Evolutionary conservation across 1,140 invertebrate species (phyloP), one percentile per base, ranked within the genome.

Genomic region (Drosophila nebulosa): DNA sequence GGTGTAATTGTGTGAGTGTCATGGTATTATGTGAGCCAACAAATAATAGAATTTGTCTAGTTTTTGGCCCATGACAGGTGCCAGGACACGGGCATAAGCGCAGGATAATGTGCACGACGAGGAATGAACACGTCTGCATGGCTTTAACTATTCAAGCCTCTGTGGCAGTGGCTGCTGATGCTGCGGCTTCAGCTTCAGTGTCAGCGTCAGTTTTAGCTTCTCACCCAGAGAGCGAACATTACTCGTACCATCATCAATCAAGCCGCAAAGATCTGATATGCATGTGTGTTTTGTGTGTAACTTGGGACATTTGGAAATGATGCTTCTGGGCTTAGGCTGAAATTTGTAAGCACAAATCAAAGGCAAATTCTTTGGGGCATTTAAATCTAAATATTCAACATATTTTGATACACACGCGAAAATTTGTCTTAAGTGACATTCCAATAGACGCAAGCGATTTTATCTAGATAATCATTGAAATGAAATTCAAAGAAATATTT

Each of bases 211-310:
- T 24, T 60, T 69, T 9, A 65, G 73, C 26, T 27, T 4, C 26
- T 30, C 24, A 0, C 7, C 9, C 0, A 32, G 30, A 10, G 30
- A 12, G 56, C 65, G 62, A 69, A 79, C 53, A 53, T 57, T 64
- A 42, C 35, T 24, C 16, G 64, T 86, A 85, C 86, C 78, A 78
- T 74, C 80, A 85, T 85, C 81, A 85, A 86, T 85, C 81, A 85
- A 79, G 53, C 63, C 26, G 67, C 77, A 71, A 74, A 62, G 75
- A 86, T 85, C 79, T 59, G 79, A 84, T 86, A 84, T 85, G 78
- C 81, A 84, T 86, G 74, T 24, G 32, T 21, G 39, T 36, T 4
- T n/a, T 46, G 18, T 46, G 16, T 46, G 39, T 46, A 10, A 21
- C 26, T 14, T 63, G 46, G 56, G 30, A 57, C 65, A 55, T 68